Evolutionary conservation across 2,113 vertebrate species (phyloP).

Genomic region (Eclectus roratus): DNA sequence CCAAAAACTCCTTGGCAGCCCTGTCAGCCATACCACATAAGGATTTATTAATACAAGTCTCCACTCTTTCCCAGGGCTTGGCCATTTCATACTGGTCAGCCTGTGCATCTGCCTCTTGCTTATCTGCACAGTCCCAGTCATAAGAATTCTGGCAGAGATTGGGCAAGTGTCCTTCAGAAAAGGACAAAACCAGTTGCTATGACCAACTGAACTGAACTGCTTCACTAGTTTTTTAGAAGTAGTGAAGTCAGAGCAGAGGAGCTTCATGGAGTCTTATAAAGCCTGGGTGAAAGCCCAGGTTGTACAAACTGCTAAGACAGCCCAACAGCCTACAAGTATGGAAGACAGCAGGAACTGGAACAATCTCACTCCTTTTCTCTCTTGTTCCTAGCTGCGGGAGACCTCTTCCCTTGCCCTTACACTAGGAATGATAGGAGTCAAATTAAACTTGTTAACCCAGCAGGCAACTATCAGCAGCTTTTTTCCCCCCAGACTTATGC

Average conservation of each 20-base stretch:
- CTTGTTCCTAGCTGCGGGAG: neutral
- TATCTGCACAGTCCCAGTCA: neutral
- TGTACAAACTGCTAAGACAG: neutral
- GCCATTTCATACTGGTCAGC: neutral
- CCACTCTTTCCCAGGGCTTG: neutral
- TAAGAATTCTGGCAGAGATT: neutral
- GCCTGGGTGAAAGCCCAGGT: neutral
- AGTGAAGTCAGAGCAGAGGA: neutral
- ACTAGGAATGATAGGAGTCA: neutral
- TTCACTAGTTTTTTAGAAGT: neutral
- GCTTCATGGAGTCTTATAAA: neutral
- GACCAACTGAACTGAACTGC: neutral
- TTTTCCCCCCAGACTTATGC: neutral
- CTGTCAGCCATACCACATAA: neutral
- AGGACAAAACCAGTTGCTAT: neutral
- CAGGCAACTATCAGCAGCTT: neutral
- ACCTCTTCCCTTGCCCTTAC: neutral
- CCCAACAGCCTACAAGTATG: neutral
- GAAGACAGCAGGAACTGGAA: neutral
- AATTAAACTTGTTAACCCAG: neutral
- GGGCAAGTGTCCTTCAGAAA: neutral
- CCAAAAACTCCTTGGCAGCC: neutral
- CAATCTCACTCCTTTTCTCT: neutral
- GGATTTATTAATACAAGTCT: neutral
- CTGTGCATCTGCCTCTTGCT: neutral